These are phyloP conservation scores for Asobara japonica DNA, from an alignment of 1,140 invertebrate genomes.

Conservation along the genomic window DNA sequence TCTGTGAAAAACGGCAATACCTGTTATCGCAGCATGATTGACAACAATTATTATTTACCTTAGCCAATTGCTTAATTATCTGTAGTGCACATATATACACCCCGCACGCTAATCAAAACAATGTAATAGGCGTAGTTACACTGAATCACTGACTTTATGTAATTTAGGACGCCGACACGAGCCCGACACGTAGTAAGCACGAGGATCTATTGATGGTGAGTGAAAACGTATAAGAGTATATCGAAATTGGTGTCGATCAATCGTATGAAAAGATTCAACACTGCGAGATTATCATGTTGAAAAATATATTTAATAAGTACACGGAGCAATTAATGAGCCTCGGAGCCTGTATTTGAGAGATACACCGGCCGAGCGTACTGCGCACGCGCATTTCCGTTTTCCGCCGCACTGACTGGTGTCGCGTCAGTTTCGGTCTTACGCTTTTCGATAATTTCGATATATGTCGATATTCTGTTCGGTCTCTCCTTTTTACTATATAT, in stretches of 20 bases:
- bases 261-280: not conserved
- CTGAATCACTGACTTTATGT: conserved; percentile 21
- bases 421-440: too few species aligned
- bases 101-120: not conserved
- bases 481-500: too few species aligned
- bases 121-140: not conserved
- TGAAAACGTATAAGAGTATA: not conserved
- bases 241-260: not conserved
- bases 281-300: not conserved
- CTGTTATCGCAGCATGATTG: too few species aligned
- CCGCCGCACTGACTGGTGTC: too few species aligned
- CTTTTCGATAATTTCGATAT: too few species aligned
- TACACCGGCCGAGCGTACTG: too few species aligned
- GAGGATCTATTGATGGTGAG: conserved; percentile 40
- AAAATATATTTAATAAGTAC: too few species aligned
- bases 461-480: too few species aligned
- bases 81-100: not conserved
- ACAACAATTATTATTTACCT: not conserved
- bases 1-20: too few species aligned
- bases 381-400: too few species aligned
- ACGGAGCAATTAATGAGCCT: too few species aligned
- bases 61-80: not conserved
- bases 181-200: conserved; percentile 45
- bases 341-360: too few species aligned
- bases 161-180: conserved; percentile 56